phyloP scores from a whole-genome alignment of 1,140 invertebrate genomes.

The Alviniconcha marisindica region DNA sequence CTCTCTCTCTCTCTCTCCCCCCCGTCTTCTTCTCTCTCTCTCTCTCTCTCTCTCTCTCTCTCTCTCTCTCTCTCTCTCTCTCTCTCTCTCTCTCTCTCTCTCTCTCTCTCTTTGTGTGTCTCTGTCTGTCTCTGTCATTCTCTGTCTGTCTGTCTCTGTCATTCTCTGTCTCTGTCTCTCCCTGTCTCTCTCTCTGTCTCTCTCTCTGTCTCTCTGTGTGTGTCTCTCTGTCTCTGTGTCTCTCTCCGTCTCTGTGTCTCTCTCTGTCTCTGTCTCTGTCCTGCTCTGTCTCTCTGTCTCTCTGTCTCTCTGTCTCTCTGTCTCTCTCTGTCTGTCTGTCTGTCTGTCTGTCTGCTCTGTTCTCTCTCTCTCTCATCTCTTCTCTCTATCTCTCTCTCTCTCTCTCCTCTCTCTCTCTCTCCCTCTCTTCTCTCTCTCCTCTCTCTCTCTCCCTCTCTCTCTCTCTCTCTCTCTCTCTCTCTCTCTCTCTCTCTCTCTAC shows the following conservation, averaged over 20 bases:
- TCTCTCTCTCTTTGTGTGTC: neutral
- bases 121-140: neutral
- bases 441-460: constrained; percentile 14
- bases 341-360: no score
- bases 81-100: constrained; percentile 12
- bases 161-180: neutral
- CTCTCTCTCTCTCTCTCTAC: neutral
- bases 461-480: constrained; percentile 17
- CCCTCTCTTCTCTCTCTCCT: neutral
- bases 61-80: constrained; percentile 17
- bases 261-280: neutral
- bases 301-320: no score
- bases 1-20: no score
- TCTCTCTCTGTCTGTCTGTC: no score
- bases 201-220: neutral
- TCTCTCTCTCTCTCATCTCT: no score
- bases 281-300: no score
- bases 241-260: neutral
- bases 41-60: constrained; percentile 8
- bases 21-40: no score
- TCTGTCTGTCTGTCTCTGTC: neutral
- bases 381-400: neutral
- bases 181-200: neutral
- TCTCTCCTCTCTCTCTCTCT: neutral
- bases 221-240: neutral